These are phyloP conservation scores for Pao palembangensis DNA, from an alignment of 2,113 vertebrate genomes.

Conservation along the genomic window DNA sequence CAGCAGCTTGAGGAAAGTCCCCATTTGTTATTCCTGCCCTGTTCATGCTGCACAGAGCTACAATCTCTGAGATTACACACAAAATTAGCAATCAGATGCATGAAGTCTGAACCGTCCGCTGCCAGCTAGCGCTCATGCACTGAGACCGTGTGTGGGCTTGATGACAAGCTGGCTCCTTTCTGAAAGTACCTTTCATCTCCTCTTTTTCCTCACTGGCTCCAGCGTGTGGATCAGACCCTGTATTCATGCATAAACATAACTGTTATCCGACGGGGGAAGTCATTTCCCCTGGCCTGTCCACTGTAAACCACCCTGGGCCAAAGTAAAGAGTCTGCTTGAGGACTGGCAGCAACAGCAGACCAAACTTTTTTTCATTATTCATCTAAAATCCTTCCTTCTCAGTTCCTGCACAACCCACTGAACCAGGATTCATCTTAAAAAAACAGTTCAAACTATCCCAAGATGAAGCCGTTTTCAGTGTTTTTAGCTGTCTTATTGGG, in stretches of 20 bases:
- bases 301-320: constrained; percentile 57
- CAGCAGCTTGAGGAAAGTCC: constrained; percentile 7
- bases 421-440: not conserved
- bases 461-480: not conserved
- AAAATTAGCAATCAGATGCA: too few species aligned
- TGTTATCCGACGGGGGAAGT: constrained; percentile 33
- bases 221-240: constrained; percentile 35
- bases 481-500: constrained; percentile 16
- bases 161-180: constrained; percentile 34
- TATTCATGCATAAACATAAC: constrained; percentile 59
- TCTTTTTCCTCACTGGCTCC: constrained; percentile 21
- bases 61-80: constrained; percentile 3
- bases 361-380: constrained; percentile 27
- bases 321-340: constrained; percentile 61
- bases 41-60: constrained; percentile 4
- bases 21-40: constrained; percentile 15
- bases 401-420: too few species aligned
- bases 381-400: constrained; percentile 11
- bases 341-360: constrained; percentile 25
- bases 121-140: constrained; percentile 4
- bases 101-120: too few species aligned
- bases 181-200: constrained; percentile 44
- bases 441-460: not conserved
- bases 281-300: constrained; percentile 47
- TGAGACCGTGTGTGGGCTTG: constrained; percentile 37